These are phyloP conservation scores for Embidobia sp. DNA, from an alignment of 2,888 invertebrate species.

Conservation along the genomic window DNA sequence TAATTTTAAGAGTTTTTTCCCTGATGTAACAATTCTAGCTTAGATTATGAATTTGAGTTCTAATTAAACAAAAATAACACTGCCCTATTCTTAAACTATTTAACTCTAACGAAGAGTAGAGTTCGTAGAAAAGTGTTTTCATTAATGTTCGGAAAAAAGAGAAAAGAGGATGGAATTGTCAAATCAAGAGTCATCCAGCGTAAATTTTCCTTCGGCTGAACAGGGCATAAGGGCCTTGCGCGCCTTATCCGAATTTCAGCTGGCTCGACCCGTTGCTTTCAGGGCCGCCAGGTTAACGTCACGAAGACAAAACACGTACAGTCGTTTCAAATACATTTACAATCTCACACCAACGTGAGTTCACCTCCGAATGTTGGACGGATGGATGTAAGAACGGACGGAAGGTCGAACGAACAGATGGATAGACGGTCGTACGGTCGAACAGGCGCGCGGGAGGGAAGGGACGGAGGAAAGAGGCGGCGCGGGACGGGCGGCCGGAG, in stretches of 20 bases:
- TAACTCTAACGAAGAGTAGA: no score
- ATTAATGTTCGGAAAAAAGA: no score
- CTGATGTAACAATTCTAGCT: no score
- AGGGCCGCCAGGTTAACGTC: constrained; percentile 81
- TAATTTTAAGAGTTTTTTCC: no score
- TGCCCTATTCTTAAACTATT: no score
- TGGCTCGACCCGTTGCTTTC: constrained; percentile 71
- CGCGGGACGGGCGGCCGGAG: constrained; percentile 45
- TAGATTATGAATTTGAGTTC: no score
- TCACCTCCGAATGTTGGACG: constrained; percentile 72
- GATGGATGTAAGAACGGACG: constrained; percentile 74
- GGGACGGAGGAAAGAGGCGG: constrained; percentile 26
- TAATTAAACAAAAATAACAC: no score
- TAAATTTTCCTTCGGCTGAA: constrained; percentile 19
- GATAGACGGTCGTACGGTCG: constrained; percentile 70
- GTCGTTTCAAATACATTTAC: constrained; percentile 36
- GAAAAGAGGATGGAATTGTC: no score
- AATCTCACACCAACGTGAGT: constrained; percentile 67
- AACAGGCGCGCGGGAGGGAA: constrained; percentile 46
- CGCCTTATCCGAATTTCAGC: constrained; percentile 57
- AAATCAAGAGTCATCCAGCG: no score
- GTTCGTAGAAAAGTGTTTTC: no score
- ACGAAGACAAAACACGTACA: constrained; percentile 69
- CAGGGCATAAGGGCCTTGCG: constrained; percentile 28
- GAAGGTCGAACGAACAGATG: constrained; percentile 74